A percentile compares a stretch with the other conserved stretches of the same genome.
These are phyloP conservation scores for Buathra laborator DNA, from an alignment of 2,888 invertebrate genomes.

Conservation along the genomic window DNA sequence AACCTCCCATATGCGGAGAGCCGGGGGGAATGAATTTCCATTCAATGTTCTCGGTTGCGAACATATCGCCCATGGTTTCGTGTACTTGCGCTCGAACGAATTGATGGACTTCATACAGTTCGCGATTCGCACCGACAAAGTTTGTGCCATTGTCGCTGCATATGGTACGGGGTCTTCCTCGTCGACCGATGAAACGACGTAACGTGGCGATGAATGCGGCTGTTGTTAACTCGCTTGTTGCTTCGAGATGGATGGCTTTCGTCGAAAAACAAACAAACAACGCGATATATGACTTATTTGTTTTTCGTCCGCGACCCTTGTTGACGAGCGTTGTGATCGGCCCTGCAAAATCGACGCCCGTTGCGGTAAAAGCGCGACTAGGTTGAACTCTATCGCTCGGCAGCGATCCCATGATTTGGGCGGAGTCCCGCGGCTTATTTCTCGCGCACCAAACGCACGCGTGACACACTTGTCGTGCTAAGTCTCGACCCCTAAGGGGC, in stretches of 20 bases:
- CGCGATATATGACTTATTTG: slow-evolving; percentile 67
- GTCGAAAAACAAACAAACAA: slow-evolving; percentile 72
- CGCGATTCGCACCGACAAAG: slow-evolving; percentile 73
- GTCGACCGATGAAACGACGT: slow-evolving; percentile 67
- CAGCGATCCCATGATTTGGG: slow-evolving; percentile 33
- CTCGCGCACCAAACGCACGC: slow-evolving; percentile 67
- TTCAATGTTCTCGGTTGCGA: slow-evolving; percentile 39
- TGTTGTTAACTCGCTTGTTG: slow-evolving; percentile 66
- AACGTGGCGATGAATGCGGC: slow-evolving; percentile 69
- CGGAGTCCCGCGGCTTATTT: slow-evolving; percentile 21
- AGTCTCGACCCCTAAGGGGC: slow-evolving; percentile 63
- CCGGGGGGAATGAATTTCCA: slow-evolving; percentile 76
- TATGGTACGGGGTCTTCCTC: slow-evolving; percentile 63
- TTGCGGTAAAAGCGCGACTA: slow-evolving; percentile 51
- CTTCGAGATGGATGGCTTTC: slow-evolving; percentile 71
- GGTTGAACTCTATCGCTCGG: slow-evolving; percentile 42
- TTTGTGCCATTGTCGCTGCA: slow-evolving; percentile 74
- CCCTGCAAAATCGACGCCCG: slow-evolving; percentile 62
- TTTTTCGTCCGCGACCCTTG: slow-evolving; percentile 56
- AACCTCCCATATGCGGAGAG: slow-evolving; percentile 74
- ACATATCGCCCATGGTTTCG: neutral
- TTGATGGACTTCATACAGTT: slow-evolving; percentile 59
- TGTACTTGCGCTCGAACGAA: neutral
- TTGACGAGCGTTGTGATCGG: slow-evolving; percentile 53
- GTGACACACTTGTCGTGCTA: slow-evolving; percentile 60